phyloP scores from a whole-genome alignment of 2,113 vertebrate genomes.

The Zosterops lateralis region DNA sequence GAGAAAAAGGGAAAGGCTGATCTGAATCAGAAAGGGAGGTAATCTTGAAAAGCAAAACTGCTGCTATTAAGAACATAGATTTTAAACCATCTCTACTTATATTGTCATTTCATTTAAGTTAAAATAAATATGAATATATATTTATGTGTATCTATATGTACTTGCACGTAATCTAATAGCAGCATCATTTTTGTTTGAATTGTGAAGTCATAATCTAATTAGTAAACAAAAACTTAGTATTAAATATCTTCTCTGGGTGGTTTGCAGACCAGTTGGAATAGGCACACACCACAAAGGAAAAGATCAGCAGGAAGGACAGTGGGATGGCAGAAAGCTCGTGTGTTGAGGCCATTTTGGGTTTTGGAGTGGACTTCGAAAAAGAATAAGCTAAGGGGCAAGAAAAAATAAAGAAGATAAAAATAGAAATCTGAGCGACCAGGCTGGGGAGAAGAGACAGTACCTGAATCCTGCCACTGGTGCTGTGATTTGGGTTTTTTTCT shows the following conservation, averaged over 20 bases:
- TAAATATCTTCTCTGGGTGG: rapidly evolving
- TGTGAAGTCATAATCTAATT: background rate
- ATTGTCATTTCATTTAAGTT: background rate
- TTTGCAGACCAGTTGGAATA: background rate
- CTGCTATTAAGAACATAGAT: background rate
- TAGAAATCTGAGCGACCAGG: background rate
- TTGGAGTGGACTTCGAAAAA: background rate
- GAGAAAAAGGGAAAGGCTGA: background rate
- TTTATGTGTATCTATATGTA: background rate
- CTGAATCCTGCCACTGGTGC: background rate
- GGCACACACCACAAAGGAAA: background rate
- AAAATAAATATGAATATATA: background rate
- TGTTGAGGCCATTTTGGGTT: background rate
- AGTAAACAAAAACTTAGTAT: background rate
- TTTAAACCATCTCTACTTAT: background rate
- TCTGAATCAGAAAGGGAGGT: background rate
- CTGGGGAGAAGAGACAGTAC: background rate
- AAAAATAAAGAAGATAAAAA: background rate
- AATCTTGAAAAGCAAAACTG: background rate
- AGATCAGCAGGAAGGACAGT: background rate
- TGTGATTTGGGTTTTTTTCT: background rate
- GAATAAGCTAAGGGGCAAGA: background rate
- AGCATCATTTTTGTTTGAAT: background rate
- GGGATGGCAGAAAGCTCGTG: too few species aligned
- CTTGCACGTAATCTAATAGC: background rate